Conservation (phyloP, 2,113 vertebrate genomes). For the Heteronetta atricapilla region DNA sequence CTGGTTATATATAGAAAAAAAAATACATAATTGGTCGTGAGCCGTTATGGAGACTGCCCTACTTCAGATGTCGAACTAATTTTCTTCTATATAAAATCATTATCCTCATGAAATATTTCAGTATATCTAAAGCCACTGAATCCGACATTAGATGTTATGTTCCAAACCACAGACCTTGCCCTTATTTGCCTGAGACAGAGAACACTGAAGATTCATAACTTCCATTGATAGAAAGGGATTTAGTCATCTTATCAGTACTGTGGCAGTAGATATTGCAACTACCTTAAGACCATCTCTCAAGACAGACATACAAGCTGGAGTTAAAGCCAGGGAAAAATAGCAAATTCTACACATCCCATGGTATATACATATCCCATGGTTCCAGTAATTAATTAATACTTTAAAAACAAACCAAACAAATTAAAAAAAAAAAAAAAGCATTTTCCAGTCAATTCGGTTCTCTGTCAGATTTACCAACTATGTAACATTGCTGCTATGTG, state of each 20-base stretch:
- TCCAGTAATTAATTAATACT: slow-evolving; percentile 14
- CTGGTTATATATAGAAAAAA: slow-evolving; percentile 27
- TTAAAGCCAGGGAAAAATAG: neutral
- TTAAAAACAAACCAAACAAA: neutral
- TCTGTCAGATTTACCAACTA: neutral
- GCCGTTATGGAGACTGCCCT: neutral
- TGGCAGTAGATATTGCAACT: neutral
- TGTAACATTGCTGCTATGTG: neutral
- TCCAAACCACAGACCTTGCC: slow-evolving; percentile 34
- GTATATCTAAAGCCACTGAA: slow-evolving; percentile 24
- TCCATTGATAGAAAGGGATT: neutral
- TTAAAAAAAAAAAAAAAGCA: neutral
- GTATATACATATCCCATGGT: neutral
- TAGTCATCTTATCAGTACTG: neutral
- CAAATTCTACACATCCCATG: neutral
- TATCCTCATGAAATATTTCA: slow-evolving; percentile 32
- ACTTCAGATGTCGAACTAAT: slow-evolving; percentile 54
- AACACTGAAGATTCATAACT: neutral
- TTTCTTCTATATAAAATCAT: slow-evolving; percentile 40
- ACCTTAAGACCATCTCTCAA: neutral
- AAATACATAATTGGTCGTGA: slow-evolving; percentile 24
- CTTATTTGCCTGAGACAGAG: neutral
- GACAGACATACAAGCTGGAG: neutral
- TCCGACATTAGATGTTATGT: slow-evolving; percentile 15
- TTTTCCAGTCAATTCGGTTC: neutral